phyloP scores from a whole-genome alignment of 2,797 vertebrate species.

The Aldrovandia affinis region DNA sequence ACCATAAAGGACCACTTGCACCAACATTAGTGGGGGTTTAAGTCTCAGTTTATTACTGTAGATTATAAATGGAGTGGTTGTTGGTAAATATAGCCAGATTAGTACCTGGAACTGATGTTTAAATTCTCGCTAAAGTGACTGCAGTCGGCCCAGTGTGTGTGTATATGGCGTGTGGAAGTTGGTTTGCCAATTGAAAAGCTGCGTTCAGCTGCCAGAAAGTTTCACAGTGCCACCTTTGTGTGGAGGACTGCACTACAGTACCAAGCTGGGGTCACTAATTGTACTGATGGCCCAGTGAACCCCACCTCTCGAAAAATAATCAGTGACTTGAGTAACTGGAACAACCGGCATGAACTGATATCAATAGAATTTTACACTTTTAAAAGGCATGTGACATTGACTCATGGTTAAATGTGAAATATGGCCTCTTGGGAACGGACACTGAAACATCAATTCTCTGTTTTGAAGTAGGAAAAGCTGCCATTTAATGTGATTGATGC shows the following conservation, averaged over 20 bases:
- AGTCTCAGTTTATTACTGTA: background rate
- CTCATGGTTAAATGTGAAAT: background rate
- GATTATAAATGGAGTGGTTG: background rate
- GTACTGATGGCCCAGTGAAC: background rate
- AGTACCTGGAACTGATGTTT: background rate
- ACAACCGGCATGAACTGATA: background rate
- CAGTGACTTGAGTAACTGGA: background rate
- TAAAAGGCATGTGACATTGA: background rate
- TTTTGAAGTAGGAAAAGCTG: background rate
- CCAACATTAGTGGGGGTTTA: background rate
- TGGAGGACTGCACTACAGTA: too few relatives aligned
- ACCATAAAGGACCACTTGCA: background rate
- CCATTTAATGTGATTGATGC: background rate
- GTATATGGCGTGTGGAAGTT: background rate
- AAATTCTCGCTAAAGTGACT: background rate
- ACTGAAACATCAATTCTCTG: background rate
- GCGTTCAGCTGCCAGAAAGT: background rate
- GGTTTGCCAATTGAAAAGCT: background rate
- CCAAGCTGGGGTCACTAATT: too few relatives aligned
- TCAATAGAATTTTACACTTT: background rate
- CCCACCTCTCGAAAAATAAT: background rate
- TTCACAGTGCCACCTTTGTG: background rate
- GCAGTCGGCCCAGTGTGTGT: too few relatives aligned
- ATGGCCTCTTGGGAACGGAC: too few relatives aligned
- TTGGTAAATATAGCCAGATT: background rate